These are phyloP conservation scores for Hirundichthys speculiger DNA, from an alignment of 2,113 vertebrate species.

Conservation along the genomic window DNA sequence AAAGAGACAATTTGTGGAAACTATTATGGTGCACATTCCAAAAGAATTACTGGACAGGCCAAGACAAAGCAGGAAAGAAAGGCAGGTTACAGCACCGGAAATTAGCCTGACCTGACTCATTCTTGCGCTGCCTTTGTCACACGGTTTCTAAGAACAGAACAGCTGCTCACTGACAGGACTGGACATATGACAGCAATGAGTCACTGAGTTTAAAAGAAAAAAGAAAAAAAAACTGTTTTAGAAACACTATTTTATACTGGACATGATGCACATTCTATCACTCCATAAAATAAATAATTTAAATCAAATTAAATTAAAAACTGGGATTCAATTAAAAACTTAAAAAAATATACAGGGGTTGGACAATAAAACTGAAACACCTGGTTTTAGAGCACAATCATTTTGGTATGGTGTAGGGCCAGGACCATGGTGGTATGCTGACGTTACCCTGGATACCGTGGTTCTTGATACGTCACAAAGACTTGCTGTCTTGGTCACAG, in stretches of 20 bases:
- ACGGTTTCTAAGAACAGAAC: constrained; percentile 59
- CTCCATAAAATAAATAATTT: no score
- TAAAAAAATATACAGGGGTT: no score
- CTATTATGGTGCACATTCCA: constrained; percentile 71
- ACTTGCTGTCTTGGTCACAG: no score
- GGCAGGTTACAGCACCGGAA: constrained; percentile 54
- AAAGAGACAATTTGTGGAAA: constrained; percentile 76
- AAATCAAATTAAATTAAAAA: no score
- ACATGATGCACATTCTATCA: not conserved
- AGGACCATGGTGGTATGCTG: no score
- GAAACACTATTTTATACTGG: no score
- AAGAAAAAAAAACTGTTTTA: not conserved
- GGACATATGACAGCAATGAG: constrained; percentile 16
- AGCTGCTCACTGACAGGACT: not conserved
- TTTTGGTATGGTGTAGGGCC: no score
- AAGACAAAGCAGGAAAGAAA: constrained; percentile 62
- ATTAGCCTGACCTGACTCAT: constrained; percentile 72
- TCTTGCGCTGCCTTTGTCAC: not conserved
- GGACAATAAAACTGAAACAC: no score
- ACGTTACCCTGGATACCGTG: no score
- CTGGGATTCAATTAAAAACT: no score
- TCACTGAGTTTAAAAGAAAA: constrained; percentile 12
- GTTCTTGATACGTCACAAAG: no score
- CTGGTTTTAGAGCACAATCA: no score
- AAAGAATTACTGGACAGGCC: constrained; percentile 43